phyloP scores from a whole-genome alignment of 1,140 invertebrate genomes.

The Trinorchestia longiramus region DNA sequence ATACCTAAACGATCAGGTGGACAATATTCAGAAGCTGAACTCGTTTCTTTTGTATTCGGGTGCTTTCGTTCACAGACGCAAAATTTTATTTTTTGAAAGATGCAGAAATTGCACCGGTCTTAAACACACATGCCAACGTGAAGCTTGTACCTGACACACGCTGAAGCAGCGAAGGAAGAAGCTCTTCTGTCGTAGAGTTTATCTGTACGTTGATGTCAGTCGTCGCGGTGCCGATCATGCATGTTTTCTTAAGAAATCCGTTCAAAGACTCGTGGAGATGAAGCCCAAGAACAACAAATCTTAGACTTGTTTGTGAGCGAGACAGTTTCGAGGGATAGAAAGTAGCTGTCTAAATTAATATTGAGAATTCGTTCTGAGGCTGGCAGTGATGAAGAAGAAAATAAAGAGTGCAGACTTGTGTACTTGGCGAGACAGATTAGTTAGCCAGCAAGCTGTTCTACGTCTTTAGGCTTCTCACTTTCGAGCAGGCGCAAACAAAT shows the following conservation, averaged over 20 bases:
- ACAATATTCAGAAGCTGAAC: neutral
- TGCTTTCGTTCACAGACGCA: neutral
- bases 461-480: constrained; percentile 8
- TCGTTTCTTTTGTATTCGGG: neutral
- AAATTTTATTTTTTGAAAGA: no score
- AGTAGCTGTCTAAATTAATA: neutral
- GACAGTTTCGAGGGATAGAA: neutral
- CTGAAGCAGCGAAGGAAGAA: neutral
- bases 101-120: neutral
- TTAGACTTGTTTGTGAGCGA: neutral
- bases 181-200: neutral
- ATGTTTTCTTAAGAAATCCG: neutral
- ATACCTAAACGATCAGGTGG: neutral
- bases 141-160: neutral
- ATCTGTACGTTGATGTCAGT: neutral
- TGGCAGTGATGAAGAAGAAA: neutral
- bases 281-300: neutral
- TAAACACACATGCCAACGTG: neutral
- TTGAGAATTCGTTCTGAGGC: neutral
- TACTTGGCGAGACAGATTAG: neutral
- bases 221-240: neutral
- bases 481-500: neutral
- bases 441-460: neutral
- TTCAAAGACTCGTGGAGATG: neutral
- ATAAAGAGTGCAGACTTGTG: neutral